phyloP scores from a whole-genome alignment of 2,888 invertebrate genomes.

The Blera fallax region DNA sequence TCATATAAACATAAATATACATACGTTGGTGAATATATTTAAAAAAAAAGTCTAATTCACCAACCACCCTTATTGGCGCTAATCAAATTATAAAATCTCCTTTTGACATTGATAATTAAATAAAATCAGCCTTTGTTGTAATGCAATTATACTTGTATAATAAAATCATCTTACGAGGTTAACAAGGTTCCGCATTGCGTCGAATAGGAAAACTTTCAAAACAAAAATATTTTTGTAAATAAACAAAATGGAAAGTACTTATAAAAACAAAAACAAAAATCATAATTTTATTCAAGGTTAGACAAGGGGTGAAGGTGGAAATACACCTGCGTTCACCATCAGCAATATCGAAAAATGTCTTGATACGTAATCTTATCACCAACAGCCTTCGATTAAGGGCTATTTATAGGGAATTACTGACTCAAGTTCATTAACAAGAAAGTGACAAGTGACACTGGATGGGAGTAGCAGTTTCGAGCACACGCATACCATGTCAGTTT shows the following conservation, averaged over 20 bases:
- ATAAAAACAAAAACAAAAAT: background rate
- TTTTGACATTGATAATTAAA: background rate
- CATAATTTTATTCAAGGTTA: background rate
- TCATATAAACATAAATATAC: background rate
- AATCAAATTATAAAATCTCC: background rate
- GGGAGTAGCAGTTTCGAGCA: background rate
- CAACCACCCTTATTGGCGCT: background rate
- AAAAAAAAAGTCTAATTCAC: too few species aligned
- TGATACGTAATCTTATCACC: constrained; percentile 13
- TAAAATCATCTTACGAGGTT: background rate
- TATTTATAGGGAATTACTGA: background rate
- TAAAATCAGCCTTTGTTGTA: background rate
- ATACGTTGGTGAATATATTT: too few species aligned
- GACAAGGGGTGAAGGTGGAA: background rate
- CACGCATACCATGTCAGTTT: too few species aligned
- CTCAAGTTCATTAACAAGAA: background rate
- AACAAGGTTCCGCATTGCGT: background rate
- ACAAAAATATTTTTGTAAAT: background rate
- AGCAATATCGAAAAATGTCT: background rate
- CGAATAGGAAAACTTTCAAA: background rate
- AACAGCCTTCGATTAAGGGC: background rate
- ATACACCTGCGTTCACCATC: background rate
- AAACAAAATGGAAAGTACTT: background rate
- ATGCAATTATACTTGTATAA: too few species aligned
- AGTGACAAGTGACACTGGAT: background rate